Conservation (phyloP, 2,797 vertebrate species). For the Eulemur coronatus region DNA sequence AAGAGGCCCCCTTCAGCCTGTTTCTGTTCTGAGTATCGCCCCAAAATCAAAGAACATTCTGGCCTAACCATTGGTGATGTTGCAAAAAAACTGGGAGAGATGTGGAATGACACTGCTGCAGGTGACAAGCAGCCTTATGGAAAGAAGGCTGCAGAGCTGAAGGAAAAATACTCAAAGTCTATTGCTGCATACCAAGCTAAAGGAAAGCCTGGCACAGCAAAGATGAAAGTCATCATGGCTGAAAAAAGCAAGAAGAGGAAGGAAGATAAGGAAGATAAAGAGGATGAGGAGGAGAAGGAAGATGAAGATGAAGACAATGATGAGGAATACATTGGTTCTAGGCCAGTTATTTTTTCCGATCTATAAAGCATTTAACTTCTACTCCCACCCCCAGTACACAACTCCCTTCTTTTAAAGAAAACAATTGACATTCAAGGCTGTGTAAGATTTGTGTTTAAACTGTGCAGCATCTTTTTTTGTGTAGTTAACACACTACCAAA, state of each 20-base stretch:
- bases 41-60: not conserved
- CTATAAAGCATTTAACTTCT: conserved; percentile 95
- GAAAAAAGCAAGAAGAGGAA: not conserved
- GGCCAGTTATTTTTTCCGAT: conserved; percentile 87
- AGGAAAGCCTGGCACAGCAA: not conserved
- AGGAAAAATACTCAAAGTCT: not conserved
- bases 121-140: not conserved
- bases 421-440: conserved; percentile 78
- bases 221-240: no score
- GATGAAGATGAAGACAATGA: not conserved
- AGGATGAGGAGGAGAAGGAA: not conserved
- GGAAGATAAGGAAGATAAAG: not conserved
- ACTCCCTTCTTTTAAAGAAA: conserved; percentile 46
- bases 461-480: conserved; percentile 98
- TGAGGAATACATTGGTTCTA: not conserved
- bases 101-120: not conserved
- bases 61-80: not conserved
- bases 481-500: conserved; percentile 98
- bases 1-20: not conserved
- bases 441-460: conserved; percentile 28
- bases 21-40: not conserved
- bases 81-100: not conserved
- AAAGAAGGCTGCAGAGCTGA: not conserved
- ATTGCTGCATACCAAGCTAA: not conserved
- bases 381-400: conserved; percentile 82